Conservation (phyloP, 2,797 vertebrate genomes). For the Otolemur crassicaudatus region DNA sequence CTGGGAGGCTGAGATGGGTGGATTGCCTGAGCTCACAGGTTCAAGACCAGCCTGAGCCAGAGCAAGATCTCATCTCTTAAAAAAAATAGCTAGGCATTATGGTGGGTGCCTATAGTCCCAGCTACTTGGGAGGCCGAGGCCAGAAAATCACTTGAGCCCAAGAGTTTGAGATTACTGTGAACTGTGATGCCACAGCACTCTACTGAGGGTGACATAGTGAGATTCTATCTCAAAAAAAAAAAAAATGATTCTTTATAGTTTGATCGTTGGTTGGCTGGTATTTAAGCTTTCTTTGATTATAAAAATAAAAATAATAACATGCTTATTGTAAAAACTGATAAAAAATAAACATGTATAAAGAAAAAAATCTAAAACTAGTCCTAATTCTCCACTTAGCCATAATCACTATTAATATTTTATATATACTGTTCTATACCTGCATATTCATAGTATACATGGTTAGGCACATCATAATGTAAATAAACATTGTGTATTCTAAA, state of each 20-base stretch:
- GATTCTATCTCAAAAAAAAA: too few relatives aligned
- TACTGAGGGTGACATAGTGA: too few relatives aligned
- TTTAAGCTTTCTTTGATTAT: constrained; percentile 23
- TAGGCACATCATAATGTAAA: neutral
- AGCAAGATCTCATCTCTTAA: too few relatives aligned
- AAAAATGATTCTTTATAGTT: neutral
- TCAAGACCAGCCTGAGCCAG: too few relatives aligned
- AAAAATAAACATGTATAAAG: neutral
- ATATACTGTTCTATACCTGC: neutral
- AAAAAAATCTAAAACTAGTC: constrained; percentile 10
- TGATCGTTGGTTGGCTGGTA: neutral
- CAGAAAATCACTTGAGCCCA: too few relatives aligned
- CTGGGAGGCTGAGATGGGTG: too few relatives aligned
- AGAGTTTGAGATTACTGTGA: too few relatives aligned
- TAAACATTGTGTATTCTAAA: neutral
- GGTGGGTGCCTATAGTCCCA: too few relatives aligned
- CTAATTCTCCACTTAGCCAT: neutral
- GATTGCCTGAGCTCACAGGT: too few relatives aligned
- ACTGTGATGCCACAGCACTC: too few relatives aligned
- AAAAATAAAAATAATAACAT: neutral
- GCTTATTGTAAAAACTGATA: neutral
- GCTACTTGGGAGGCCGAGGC: too few relatives aligned
- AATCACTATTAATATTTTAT: neutral
- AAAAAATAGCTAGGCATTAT: too few relatives aligned
- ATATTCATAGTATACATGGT: neutral